Conservation (phyloP, 92 coral and sea anemone genomes). For the Actinostola sp. region DNA sequence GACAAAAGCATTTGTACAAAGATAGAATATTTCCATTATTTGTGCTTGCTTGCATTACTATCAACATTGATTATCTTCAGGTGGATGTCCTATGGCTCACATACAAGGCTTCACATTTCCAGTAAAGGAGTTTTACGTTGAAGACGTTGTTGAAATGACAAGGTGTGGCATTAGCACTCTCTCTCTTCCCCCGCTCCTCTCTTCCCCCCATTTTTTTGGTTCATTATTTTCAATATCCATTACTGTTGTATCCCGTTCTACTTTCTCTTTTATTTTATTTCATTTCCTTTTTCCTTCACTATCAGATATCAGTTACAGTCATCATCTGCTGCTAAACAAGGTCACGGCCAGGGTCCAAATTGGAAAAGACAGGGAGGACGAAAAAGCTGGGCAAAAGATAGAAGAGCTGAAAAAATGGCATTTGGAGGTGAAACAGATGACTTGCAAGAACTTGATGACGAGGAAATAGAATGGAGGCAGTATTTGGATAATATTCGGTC, state of each 20-base stretch:
- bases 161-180: slow-evolving; percentile 39
- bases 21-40: too few relatives aligned
- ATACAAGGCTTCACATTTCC: slow-evolving; percentile 96
- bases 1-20: too few relatives aligned
- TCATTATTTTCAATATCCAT: too few relatives aligned
- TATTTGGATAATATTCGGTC: slow-evolving; percentile 51
- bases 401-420: slow-evolving; percentile 60
- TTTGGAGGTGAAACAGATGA: slow-evolving; percentile 39
- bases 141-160: slow-evolving; percentile 78
- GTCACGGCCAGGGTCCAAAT: slow-evolving; percentile 16
- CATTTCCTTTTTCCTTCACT: too few relatives aligned
- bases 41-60: too few relatives aligned
- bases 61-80: too few relatives aligned
- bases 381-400: slow-evolving; percentile 65
- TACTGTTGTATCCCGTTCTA: neutral
- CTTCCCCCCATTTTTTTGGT: neutral
- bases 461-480: slow-evolving; percentile 64
- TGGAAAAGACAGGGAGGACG: slow-evolving; percentile 37
- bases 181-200: too few relatives aligned
- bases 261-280: too few relatives aligned
- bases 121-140: slow-evolving; percentile 78
- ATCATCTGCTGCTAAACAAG: slow-evolving; percentile 12
- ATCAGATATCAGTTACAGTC: slow-evolving; percentile 14
- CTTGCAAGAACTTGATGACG: slow-evolving; percentile 13
- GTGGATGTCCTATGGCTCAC: slow-evolving; percentile 85